Evolutionary conservation across 2,888 invertebrate genomes (phyloP), one percentile per base, ranked within the genome.

Genomic region (Agapostemon virescens): DNA sequence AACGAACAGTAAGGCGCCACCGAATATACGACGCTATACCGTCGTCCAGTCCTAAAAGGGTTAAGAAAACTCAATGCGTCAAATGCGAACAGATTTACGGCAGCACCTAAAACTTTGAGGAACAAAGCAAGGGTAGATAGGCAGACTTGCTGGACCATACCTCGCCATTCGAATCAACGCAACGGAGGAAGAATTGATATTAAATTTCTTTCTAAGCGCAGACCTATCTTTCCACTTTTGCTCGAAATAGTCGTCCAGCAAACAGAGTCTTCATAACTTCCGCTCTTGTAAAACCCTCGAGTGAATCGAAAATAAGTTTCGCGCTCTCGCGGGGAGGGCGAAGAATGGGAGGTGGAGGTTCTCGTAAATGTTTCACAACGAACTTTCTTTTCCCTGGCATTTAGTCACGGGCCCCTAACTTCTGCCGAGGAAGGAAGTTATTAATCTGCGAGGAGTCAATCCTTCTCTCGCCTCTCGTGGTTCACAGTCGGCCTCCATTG

Each of bases 381-480:
- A 85, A 86, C 86, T 86, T 85, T 86, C 84, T 85, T 87, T 85
- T 76, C 67, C 61, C 36, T 68, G 52, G 84, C 83, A 85, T 87
- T 87, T 87, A 87, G 86, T 84, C 84, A 82, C 83, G 82, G 83
- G 75, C 66, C 78, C 77, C 80, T 74, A 82, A 86, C 87, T 86
- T 87, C 38, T 33, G 72, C 74, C 71, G 63, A 72, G 82, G 81
- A 85, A 84, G 87, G 83, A 86, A 87, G 87, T 86, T 87, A 87
- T 87, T 87, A 87, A 87, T 87, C 87, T 70, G 81, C 78, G 77
- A 85, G 81, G 45, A 86, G 87, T 87, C 87, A 81, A 87, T 86
- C 84, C 81, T 74, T 77, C 74, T 78, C 79, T 78, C 81, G 72
- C 77, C 75, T 68, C 81, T 77, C 71, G 78, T 69, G 75, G 69